Conservation (phyloP, 2,888 invertebrate species). For the Drosophila nr. medialis region DNA sequence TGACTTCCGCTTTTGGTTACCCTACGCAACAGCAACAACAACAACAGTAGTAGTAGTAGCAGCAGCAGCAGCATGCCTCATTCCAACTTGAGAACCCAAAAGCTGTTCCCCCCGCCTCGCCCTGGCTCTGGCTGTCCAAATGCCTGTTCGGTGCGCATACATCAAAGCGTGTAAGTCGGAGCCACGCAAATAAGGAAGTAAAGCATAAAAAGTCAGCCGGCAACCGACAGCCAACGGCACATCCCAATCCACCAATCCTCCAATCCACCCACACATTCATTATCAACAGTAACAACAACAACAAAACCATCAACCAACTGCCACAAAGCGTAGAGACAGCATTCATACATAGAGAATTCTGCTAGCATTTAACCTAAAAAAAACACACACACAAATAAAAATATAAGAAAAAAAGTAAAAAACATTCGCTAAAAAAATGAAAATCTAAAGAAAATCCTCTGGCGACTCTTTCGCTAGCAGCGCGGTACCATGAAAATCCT, state of each 20-base stretch:
- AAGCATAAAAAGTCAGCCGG: constrained; percentile 73
- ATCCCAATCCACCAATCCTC: constrained; percentile 40
- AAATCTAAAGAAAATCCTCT: constrained; percentile 77
- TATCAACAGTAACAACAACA: constrained; percentile 61
- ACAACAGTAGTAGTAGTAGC: constrained; percentile 52
- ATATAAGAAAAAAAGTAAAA: constrained; percentile 38
- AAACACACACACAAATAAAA: constrained; percentile 26
- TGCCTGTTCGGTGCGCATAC: constrained; percentile 71
- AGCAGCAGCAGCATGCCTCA: constrained; percentile 10
- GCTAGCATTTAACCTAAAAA: constrained; percentile 69
- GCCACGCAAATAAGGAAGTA: constrained; percentile 73
- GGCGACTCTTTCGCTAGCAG: constrained; percentile 66
- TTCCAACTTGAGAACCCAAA: constrained; percentile 12
- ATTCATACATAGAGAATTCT: constrained; percentile 61
- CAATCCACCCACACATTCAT: constrained; percentile 65
- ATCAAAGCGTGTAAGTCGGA: constrained; percentile 75
- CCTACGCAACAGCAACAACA: constrained; percentile 65
- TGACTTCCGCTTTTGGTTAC: constrained; percentile 79
- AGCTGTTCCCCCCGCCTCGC: not conserved
- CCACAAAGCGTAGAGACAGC: constrained; percentile 37
- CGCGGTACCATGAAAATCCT: constrained; percentile 78
- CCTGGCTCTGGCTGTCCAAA: constrained; percentile 52
- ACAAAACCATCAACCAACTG: constrained; percentile 29
- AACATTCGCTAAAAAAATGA: constrained; percentile 61
- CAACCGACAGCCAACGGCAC: constrained; percentile 39